Base-by-base conservation (phyloP, 2,797 vertebrate species). In the Sparidentex hasta region DNA sequence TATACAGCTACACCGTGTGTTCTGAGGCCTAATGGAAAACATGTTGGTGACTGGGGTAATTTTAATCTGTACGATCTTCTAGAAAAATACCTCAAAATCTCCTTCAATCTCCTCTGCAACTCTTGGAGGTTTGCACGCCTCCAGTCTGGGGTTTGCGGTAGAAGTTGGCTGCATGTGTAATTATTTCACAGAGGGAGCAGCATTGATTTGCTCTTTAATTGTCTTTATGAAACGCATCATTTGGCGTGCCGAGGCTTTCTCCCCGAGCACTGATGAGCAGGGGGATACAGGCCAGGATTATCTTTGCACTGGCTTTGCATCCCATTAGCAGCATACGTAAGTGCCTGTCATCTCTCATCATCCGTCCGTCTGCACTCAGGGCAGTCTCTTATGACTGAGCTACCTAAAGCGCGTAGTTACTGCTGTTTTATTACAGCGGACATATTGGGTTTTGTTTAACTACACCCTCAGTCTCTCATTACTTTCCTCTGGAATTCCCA, bases 121-220 rank as follows among this genome's bases (percentile, higher is more conserved):
- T 51, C 16, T 54, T 56, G 43, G 63, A 58, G 54, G 68, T 51
- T 61, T 65, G 38, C 67, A 70, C 81, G 74, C 74, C 82, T 83
- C 76, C 86, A 74, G 87, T 74, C 6, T 76, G 87, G 71, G 61
- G 78, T 85, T 92, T 92, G 87, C 61, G 78, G 86, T 88, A 75
- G 76, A 80, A 76, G 85, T 87, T 61, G 62, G 63, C 77, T n/a
- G 56, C 80, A 73, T 87, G 87, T 83, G 65, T 88, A 83, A 87
- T 93, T 89, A 87, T 92, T 93, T 92, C 74, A 88, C 74, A 21
- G 70, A 90, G 56, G 87, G 83, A 75, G 81, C 84, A 76, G 83
- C 85, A 90, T 90, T 91, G 88, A 93, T 93, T 94, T 89, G 84
- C 89, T 92, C 80, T 93, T 92, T 94, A 93, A 93, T 91, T 93